phyloP scores from a whole-genome alignment of 2,797 vertebrate genomes.

The Sciurus carolinensis region DNA sequence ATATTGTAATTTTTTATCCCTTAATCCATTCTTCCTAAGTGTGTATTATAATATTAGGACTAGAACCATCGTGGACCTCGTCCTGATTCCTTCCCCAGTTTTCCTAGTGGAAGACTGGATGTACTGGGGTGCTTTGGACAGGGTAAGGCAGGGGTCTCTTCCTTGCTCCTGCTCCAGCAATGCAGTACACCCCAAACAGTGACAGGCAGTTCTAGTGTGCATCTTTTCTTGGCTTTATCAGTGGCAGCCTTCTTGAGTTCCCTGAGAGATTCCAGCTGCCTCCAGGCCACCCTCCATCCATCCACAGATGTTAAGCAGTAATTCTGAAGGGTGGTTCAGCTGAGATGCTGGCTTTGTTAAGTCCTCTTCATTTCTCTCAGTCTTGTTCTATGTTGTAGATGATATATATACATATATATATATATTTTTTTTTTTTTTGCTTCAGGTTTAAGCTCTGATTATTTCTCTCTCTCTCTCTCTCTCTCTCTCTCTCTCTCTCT shows the following conservation, averaged over 20 bases:
- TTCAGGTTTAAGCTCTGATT: neutral
- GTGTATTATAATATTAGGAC: neutral
- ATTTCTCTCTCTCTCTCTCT: neutral
- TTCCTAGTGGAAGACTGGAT: neutral
- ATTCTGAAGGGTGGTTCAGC: no score
- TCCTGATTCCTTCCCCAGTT: neutral
- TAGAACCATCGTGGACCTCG: neutral
- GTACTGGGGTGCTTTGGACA: neutral
- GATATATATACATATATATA: no score
- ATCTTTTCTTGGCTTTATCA: neutral
- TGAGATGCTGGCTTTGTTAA: neutral
- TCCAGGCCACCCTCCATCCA: neutral
- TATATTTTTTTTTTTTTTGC: neutral
- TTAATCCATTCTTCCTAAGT: neutral
- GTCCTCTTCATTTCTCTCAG: neutral
- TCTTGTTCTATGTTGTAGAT: neutral
- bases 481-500: neutral
- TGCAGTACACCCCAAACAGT: neutral
- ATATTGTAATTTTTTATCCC: neutral
- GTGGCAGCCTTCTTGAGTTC: neutral
- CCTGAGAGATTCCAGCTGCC: neutral
- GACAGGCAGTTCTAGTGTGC: neutral
- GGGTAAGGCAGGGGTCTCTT: accelerated
- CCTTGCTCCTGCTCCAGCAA: neutral
- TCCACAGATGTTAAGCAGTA: neutral